Conservation (phyloP, 2,888 invertebrate genomes). For the Nycteola revayana region DNA sequence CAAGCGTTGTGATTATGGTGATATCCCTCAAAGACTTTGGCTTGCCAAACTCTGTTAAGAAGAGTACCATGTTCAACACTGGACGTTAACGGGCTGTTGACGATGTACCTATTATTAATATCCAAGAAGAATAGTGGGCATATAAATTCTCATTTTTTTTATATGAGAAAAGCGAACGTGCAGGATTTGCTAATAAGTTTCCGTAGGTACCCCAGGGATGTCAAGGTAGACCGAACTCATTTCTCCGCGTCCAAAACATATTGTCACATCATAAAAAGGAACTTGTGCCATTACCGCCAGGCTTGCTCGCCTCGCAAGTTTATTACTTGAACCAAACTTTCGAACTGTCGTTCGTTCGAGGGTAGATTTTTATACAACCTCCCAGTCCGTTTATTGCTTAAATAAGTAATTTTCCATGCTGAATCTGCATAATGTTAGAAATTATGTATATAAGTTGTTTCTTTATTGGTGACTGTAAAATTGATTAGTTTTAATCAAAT, state of each 20-base stretch:
- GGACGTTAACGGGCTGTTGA: too few relatives aligned
- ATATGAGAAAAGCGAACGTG: too few relatives aligned
- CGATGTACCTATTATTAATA: too few relatives aligned
- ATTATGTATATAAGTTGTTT: constrained; percentile 66
- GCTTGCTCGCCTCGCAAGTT: constrained; percentile 20
- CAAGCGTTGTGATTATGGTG: too few relatives aligned
- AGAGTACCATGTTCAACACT: too few relatives aligned
- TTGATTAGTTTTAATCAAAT: too few relatives aligned
- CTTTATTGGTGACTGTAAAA: too few relatives aligned
- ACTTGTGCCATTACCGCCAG: constrained; percentile 26
- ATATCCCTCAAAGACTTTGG: too few relatives aligned
- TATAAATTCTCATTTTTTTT: too few relatives aligned
- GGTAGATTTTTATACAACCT: constrained; percentile 69
- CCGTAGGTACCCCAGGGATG: not conserved
- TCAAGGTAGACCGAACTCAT: constrained; percentile 10
- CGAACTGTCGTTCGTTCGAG: constrained; percentile 45
- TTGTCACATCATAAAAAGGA: constrained; percentile 35
- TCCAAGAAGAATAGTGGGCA: too few relatives aligned
- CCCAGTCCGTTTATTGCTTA: constrained; percentile 71
- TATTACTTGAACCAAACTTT: constrained; percentile 37
- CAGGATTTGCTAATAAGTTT: too few relatives aligned
- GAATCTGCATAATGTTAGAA: constrained; percentile 71
- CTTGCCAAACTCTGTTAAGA: too few relatives aligned
- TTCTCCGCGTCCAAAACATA: constrained; percentile 25
- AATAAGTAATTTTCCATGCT: constrained; percentile 73